Percentiles rank a stretch among this genome's conserved stretches.
phyloP scores from a whole-genome alignment of 2,113 vertebrate species.

The Parotia lawesii region DNA sequence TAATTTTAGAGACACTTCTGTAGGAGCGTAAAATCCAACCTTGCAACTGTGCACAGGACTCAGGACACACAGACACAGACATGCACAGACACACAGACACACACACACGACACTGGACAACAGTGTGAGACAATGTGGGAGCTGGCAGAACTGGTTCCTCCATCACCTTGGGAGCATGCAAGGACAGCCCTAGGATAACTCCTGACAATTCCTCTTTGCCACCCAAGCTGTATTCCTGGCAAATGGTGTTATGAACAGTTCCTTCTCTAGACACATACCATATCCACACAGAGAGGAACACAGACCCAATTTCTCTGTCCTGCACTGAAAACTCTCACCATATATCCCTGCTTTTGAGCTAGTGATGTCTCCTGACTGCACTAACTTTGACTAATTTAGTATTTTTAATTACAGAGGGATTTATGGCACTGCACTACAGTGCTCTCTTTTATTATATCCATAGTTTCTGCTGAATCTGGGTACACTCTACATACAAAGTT shows the following conservation, averaged over 20 bases:
- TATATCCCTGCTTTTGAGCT: background rate
- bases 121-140: background rate
- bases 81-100: background rate
- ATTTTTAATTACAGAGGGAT: conserved; percentile 52
- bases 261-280: background rate
- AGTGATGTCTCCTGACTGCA: background rate
- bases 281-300: background rate
- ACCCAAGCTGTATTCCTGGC: background rate
- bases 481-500: conserved; percentile 31
- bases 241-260: background rate
- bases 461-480: conserved; percentile 14
- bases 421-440: conserved; percentile 22
- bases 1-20: background rate
- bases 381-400: conserved; percentile 25
- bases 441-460: conserved; percentile 1
- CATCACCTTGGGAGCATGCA: background rate
- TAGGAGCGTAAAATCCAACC: background rate
- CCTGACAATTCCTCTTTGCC: background rate
- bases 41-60: background rate
- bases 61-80: background rate
- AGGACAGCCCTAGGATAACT: background rate
- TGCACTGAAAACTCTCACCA: background rate
- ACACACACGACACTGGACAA: background rate
- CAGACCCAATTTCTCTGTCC: background rate
- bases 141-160: background rate